Evolutionary conservation across 1,140 invertebrate genomes (phyloP), one percentile per base, ranked within the genome.

Genomic region (Zaprionus nigranus): DNA sequence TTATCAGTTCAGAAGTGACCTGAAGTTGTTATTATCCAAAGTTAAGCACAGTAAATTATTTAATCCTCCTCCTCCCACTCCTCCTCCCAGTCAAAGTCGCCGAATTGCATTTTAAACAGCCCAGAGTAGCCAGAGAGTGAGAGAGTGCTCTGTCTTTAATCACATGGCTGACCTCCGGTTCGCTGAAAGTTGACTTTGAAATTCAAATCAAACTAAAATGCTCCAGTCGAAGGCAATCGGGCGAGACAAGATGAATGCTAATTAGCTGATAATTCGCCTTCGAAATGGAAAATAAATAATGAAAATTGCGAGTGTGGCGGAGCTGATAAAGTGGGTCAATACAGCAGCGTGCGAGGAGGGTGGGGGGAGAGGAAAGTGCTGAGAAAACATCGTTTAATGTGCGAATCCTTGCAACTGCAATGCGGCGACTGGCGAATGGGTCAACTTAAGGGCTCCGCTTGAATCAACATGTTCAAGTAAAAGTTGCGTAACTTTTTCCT

Each of bases 401-500:
- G 40, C 40, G 40, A 46, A 46, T n/a, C 40, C n/a, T 46, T n/a
- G 40, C 40, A 46, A 46, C 40, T 46, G 40, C 40, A 46, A 15
- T 15, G 36, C 36, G 15, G 12, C 38, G n/a, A 34, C 7, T 38
- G 40, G 46, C 17, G 20, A 15, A 22, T 17, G 9, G 46, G 17
- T 24, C 6, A 13, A 24, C 24, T 28, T 28, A 54, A 54, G 15
- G 53, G 53, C 49, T 5, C 20, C 43, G 7, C 6, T 5, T 7
- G 5, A 53, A 26, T 59, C 57, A 40, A 24, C 57, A 59, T 40
- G 13, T 24, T 40, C 15, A 56, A 40, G 62, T 1, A 36, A 17
- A 36, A 5, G 63, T 65, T 56, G 17, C 53, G 59, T 43, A 40
- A 38, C 30, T 20, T 67, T 13, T 34, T 3, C 15, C n/a, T 24